Base-by-base conservation (phyloP, 2,888 invertebrate genomes). In the Pomacea canaliculata region DNA sequence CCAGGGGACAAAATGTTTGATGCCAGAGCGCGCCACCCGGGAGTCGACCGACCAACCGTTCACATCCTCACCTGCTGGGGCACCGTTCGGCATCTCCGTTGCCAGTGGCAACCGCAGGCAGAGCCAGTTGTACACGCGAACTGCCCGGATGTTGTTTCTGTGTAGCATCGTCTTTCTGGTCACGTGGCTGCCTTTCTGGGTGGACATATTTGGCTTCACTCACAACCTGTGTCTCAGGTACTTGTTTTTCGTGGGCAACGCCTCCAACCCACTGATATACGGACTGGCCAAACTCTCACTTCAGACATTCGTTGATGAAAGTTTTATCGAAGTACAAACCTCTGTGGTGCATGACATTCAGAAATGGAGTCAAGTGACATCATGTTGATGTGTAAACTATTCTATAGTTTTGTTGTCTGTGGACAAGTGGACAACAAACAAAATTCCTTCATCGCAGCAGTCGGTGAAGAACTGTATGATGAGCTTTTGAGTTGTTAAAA, bases 101-200 rank as follows among this genome's bases (percentile, higher is more conserved):
- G 23, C 70, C 27, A 48, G 7, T 23, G 19, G 51, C 18, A 62
- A 48, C 13, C n/a, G 18, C 9, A 27, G 10, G 27, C 63, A 60
- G 4, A 3, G 59, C 51, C 19, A 56, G 65, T 12, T 69, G 13
- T 86, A 86, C 59, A 77, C 81, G 56, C 76, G 85, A 67, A 85
- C 85, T 9, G 86, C 85, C 13, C 85, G 84, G 73, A 87, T 87
- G 85, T 77, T 86, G 75, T 85, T 86, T 78, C 68, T 86, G 62
- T 86, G 86, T 72, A 87, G 85, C 9, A 81, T 86, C 46, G 83
- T 85, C 8, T 86, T 84, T 73, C 76, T 86, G 10, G 74, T 86
- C 0, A 84, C 86, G 12, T 87, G 86, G 86, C 59, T 86, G 65
- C 87, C 87, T n/a, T 87, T 87, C 77, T 85, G 86, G 85, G 70